Conservation (phyloP, 2,797 vertebrate genomes). For the Malacoctenus gilli region DNA sequence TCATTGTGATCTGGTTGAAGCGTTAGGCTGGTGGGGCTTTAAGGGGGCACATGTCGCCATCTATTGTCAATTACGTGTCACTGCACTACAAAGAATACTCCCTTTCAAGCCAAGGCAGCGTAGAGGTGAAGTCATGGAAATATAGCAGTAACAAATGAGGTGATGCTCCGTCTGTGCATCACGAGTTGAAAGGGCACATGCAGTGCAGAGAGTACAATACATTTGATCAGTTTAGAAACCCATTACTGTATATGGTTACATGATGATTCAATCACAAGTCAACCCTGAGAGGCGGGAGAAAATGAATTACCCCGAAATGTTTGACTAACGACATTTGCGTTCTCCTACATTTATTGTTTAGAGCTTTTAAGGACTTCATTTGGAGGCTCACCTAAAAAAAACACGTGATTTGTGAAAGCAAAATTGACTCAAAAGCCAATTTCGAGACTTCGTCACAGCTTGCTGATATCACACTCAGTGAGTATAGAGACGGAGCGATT, state of each 20-base stretch:
- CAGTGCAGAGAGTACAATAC: neutral
- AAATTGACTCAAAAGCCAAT: too few relatives aligned
- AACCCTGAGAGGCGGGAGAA: conserved; percentile 18
- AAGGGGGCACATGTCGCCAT: conserved; percentile 18
- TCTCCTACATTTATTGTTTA: neutral
- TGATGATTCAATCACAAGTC: conserved; percentile 43
- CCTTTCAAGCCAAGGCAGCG: too few relatives aligned
- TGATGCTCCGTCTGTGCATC: neutral
- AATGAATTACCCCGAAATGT: conserved; percentile 27
- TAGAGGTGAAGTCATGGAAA: too few relatives aligned
- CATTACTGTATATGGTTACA: conserved; percentile 65
- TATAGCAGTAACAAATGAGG: neutral
- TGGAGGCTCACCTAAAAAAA: conserved; percentile 3
- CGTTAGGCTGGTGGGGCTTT: too few relatives aligned
- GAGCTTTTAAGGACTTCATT: neutral
- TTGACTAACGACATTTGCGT: neutral
- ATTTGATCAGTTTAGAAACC: conserved; percentile 39
- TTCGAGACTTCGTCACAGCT: too few relatives aligned
- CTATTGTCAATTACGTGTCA: conserved; percentile 36
- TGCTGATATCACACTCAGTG: too few relatives aligned
- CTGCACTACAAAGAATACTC: conserved; percentile 7
- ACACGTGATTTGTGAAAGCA: too few relatives aligned
- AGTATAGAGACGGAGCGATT: too few relatives aligned
- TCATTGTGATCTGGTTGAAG: neutral
- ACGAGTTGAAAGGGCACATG: neutral